Conservation (phyloP, 2,113 vertebrate genomes). For the Mohoua ochrocephala region DNA sequence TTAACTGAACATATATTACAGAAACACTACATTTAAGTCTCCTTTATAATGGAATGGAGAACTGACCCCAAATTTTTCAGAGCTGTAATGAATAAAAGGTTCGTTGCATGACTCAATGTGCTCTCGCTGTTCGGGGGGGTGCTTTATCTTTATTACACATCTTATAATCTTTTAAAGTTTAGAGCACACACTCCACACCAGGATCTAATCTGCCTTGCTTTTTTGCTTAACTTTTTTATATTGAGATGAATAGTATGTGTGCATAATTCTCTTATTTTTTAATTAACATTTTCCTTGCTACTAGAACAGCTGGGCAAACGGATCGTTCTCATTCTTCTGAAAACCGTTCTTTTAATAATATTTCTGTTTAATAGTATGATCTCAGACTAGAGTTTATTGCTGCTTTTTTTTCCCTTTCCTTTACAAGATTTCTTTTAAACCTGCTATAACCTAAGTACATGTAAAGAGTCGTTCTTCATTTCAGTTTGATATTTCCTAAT, state of each 20-base stretch:
- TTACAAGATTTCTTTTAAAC: conserved; percentile 4
- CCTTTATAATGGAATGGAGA: neutral
- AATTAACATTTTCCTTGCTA: neutral
- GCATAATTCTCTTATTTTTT: neutral
- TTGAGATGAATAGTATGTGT: neutral
- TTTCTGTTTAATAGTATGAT: conserved; percentile 14
- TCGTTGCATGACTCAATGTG: neutral
- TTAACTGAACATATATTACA: conserved; percentile 14
- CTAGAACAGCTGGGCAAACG: neutral
- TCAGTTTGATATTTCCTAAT: neutral
- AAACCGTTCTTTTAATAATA: neutral
- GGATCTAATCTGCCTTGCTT: neutral
- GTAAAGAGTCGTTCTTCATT: neutral
- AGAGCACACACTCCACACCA: neutral
- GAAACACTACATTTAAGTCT: neutral
- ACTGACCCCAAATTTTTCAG: neutral
- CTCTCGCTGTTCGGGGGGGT: neutral
- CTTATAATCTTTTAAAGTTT: neutral
- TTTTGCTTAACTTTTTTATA: neutral
- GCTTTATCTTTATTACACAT: neutral
- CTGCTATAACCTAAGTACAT: neutral
- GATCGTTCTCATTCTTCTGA: neutral
- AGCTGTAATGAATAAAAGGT: neutral
- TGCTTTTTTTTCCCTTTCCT: neutral
- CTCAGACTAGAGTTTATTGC: conserved; percentile 24